Conservation (phyloP, 2,888 invertebrate genomes). For the Callyntrura guangdongensis region DNA sequence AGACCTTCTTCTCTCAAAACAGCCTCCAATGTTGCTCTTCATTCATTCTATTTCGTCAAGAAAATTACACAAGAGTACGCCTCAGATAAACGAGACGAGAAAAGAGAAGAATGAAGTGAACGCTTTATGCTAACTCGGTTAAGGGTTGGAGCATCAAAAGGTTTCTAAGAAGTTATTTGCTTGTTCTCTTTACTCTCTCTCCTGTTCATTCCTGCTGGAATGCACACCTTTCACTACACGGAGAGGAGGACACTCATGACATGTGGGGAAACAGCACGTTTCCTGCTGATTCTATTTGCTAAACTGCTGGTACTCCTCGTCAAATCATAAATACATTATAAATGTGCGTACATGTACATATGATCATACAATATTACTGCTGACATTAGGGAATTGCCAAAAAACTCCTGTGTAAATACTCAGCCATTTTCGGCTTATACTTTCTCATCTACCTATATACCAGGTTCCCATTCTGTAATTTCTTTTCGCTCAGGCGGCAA, state of each 20-base stretch:
- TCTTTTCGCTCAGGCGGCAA: not conserved
- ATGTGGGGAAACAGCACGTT: not conserved
- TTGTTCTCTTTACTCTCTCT: conserved; percentile 8
- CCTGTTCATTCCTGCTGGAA: not conserved
- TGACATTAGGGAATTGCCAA: conserved; percentile 22
- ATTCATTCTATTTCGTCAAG: conserved; percentile 25
- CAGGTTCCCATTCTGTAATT: not conserved
- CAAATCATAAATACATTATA: not conserved
- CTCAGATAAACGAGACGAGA: not conserved
- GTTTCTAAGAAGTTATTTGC: conserved; percentile 45
- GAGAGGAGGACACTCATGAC: not conserved
- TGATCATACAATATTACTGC: not conserved
- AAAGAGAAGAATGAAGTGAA: not conserved
- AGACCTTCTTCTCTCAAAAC: conserved; percentile 3
- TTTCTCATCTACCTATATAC: not conserved
- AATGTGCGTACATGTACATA: not conserved
- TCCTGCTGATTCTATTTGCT: not conserved
- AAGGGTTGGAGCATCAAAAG: not conserved
- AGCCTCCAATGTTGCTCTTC: not conserved
- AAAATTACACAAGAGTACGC: conserved; percentile 52
- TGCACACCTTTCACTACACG: not conserved
- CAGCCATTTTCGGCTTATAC: not conserved
- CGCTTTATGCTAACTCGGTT: conserved; percentile 1
- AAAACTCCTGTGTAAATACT: conserved; percentile 40
- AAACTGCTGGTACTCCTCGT: conserved; percentile 12